Evolutionary conservation across 1,140 invertebrate genomes (phyloP), one percentile per base, ranked within the genome.

Genomic region (Sinonovacula constricta): DNA sequence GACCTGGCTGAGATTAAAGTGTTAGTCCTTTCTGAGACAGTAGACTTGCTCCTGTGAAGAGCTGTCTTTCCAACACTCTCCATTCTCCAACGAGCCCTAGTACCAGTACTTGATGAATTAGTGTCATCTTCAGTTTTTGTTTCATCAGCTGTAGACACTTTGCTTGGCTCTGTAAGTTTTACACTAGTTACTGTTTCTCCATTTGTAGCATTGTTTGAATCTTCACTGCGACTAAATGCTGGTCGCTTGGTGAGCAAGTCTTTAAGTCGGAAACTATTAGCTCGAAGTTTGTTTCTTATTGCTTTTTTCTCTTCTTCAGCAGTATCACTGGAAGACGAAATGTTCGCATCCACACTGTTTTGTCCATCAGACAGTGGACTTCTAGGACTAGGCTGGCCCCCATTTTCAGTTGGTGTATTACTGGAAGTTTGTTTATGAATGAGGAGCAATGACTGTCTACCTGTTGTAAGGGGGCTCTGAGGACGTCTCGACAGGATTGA

Each of bases 191-290:
- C 60, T 33, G 49, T 30, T 26, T 66, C 34, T 31, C 26, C 7
- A 45, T 24, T 66, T 45, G 15, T 24, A 45, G 31, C 63, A 65
- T 22, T 59, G 31, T 36, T 49, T n/a, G 57, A 24, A 59, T 39
- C 68, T 34, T 18, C 53, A 56, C 7, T 28, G 28, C 63, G 51
- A 24, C n/a, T 26, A 74, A 74, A 74, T 5, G 39, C 18, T 10
- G 70, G 70, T 54, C 54, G 66, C 39, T 78, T 78, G 26, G 34
- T 70, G 7, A 78, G 39, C 28, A 78, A 54, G 28, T 78, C 75
- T 30, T 78, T 78, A 15, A 78, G 45, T 53, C 75, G 34, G 36
- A 78, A 78, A 63, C 75, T 78, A 28, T 69, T 78, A 2, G 34
- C 39, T 54, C 75, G 18, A 14, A 78, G 34, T 60, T 78, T 68